phyloP scores from a whole-genome alignment of 1,140 invertebrate genomes.

The Drosophila seguyi region DNA sequence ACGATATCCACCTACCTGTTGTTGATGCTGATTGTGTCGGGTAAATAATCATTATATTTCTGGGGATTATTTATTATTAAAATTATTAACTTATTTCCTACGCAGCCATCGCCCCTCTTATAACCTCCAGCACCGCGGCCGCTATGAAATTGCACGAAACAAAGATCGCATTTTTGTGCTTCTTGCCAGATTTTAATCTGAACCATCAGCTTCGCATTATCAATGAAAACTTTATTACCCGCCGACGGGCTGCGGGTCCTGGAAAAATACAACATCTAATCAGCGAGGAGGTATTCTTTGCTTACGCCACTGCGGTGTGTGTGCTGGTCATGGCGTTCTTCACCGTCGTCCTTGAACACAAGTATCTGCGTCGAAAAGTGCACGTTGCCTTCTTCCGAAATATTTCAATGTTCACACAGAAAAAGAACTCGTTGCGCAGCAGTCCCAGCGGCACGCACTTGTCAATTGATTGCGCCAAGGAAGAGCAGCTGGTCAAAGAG shows the following conservation, averaged over 20 bases:
- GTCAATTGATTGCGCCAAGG: conserved; percentile 46
- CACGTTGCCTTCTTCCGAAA: conserved; percentile 6
- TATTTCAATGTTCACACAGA: conserved; percentile 11
- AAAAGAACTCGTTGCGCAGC: conserved; percentile 4
- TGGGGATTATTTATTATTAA: not conserved
- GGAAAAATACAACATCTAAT: conserved; percentile 4
- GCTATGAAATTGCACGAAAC: conserved; percentile 72
- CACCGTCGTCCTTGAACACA: conserved; percentile 69
- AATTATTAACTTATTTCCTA: not conserved
- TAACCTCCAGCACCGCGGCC: conserved; percentile 66
- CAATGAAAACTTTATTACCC: conserved; percentile 74
- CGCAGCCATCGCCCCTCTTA: conserved; percentile 74
- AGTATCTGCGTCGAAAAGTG: conserved; percentile 49
- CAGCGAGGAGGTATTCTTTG: conserved; percentile 56
- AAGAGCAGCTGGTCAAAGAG: conserved; percentile 40
- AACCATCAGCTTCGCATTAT: conserved; percentile 79
- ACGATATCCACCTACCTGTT: conserved; percentile 79
- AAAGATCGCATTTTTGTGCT: conserved; percentile 64
- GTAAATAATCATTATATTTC: conserved; percentile 38
- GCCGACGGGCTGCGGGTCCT: conserved; percentile 2
- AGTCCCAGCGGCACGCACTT: conserved; percentile 10
- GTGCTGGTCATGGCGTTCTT: conserved; percentile 63
- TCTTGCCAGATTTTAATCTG: conserved; percentile 81
- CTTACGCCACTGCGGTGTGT: conserved; percentile 53
- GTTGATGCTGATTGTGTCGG: conserved; percentile 75